A percentile compares a stretch with the other conserved stretches of the same genome.
phyloP scores from a whole-genome alignment of 2,888 invertebrate species.

The Ichneumoninae sp. region DNA sequence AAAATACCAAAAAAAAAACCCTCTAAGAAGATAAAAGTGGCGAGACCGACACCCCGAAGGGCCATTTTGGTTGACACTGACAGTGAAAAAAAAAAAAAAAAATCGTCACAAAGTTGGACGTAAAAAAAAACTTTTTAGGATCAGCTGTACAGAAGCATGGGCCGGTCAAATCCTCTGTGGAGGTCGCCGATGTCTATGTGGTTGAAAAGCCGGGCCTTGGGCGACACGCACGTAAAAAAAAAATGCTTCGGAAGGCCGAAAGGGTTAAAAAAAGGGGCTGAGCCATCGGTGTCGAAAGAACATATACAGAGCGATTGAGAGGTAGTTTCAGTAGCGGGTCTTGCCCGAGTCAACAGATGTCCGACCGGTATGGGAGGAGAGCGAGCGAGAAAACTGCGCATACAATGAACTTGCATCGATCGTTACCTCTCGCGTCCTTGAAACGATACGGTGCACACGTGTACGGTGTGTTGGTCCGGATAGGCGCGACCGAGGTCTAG shows the following conservation, averaged over 20 bases:
- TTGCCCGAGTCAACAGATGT: conserved; percentile 16
- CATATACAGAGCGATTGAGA: not conserved
- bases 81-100: not conserved
- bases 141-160: not conserved
- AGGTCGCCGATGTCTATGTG: not conserved
- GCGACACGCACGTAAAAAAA: conserved; percentile 1
- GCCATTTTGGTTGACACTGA: not conserved
- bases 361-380: conserved; percentile 5
- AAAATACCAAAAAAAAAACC: not conserved
- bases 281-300: conserved; percentile 3
- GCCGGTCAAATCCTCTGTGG: not conserved
- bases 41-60: not conserved
- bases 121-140: conserved; percentile 8
- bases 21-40: not conserved
- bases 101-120: not conserved
- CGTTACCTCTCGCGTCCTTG: conserved; percentile 59
- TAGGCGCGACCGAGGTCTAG: conserved; percentile 53
- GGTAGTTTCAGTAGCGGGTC: conserved; percentile 4
- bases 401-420: conserved; percentile 76
- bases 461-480: conserved; percentile 47
- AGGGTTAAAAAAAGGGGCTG: conserved; percentile 2
- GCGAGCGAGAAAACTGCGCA: conserved; percentile 57
- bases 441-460: conserved; percentile 64
- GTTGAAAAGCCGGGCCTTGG: not conserved
- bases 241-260: conserved; percentile 14